Base-by-base conservation (phyloP, 2,113 vertebrate genomes). In the Xyliphius kryptos region DNA sequence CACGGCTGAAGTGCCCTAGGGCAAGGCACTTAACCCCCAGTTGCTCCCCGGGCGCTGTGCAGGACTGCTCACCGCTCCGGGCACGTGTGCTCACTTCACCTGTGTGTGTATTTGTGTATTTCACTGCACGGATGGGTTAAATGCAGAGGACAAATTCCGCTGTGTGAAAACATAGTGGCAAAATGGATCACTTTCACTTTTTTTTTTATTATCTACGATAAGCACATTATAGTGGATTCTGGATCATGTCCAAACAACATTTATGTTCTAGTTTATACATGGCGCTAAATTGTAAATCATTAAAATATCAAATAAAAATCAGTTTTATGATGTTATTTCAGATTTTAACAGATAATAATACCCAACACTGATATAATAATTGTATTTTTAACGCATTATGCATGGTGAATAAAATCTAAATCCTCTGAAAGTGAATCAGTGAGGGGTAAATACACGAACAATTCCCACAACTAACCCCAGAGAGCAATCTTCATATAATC, bases 161-260 rank as follows among this genome's bases (percentile, higher is more conserved):
- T n/a, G n/a, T n/a, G n/a, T n/a, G n/a, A n/a, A n/a, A n/a, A n/a
- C n/a, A n/a, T n/a, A n/a, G n/a, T n/a, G n/a, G n/a, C n/a, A n/a
- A n/a, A n/a, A n/a, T n/a, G n/a, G n/a, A n/a, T n/a, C n/a, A n/a
- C n/a, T n/a, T n/a, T n/a, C n/a, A n/a, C n/a, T n/a, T n/a, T n/a
- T n/a, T n/a, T n/a, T n/a, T 52, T 52, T 26, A 52, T 52, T 52
- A 52, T 52, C 21, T 51, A 21, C 20, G 22, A 13, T 21, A 22
- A 51, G 17, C 2, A 7, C 5, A 13, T 26, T 22, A 14, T n/a
- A 2, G 12, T 14, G 13, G 12, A 52, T 52, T n/a, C 19, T 3
- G 13, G 21, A n/a, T 2, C 12, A 2, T 14, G 13, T 26, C 21
- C 6, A 12, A 20, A 6, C 3, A 50, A 21, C 48, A 50, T 51